Conservation (phyloP, 2,113 vertebrate genomes). For the Glareola pratincola region DNA sequence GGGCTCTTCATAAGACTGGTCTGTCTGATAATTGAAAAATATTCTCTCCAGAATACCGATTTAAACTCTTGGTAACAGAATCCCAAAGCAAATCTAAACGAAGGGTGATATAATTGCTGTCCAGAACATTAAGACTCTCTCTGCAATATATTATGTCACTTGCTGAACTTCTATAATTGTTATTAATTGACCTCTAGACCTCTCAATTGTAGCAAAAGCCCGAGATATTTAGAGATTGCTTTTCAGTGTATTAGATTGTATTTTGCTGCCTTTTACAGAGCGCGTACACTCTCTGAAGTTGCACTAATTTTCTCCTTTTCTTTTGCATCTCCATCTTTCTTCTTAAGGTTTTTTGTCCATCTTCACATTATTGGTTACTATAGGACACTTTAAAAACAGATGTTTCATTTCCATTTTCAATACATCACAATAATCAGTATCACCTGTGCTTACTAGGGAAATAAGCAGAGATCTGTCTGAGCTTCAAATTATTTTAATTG, state of each 20-base stretch:
- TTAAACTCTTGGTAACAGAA: slow-evolving; percentile 4
- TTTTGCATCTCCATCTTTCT: background rate
- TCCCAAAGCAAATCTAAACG: background rate
- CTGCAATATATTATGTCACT: background rate
- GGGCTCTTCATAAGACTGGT: background rate
- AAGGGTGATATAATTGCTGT: background rate
- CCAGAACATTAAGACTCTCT: background rate
- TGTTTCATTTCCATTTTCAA: background rate
- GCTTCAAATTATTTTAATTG: background rate
- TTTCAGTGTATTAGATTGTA: background rate
- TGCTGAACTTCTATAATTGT: background rate
- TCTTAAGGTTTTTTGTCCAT: background rate
- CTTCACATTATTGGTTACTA: background rate
- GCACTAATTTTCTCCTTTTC: background rate
- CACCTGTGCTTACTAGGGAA: background rate
- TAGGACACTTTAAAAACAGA: background rate
- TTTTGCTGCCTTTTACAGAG: background rate
- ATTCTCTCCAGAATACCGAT: background rate
- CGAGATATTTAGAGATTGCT: background rate
- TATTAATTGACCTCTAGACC: slow-evolving; percentile 1
- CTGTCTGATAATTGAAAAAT: slow-evolving; percentile 15
- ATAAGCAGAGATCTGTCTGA: background rate
- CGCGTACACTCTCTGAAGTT: background rate
- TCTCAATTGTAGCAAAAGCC: background rate
- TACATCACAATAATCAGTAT: background rate